These are phyloP conservation scores for Macropus fuliginosus DNA, from an alignment of 2,797 vertebrate species.

Conservation along the genomic window DNA sequence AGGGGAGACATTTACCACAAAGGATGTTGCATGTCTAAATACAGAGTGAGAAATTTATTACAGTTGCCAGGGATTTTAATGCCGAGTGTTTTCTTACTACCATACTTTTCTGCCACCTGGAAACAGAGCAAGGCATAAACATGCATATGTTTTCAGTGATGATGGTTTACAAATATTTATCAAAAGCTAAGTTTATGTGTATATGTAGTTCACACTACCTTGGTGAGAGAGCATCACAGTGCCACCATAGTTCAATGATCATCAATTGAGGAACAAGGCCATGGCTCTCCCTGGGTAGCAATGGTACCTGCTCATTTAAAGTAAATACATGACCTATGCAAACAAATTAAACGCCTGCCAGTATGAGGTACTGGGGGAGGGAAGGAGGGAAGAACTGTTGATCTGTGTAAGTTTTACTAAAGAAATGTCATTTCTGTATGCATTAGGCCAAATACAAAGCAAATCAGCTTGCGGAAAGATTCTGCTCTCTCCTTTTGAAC, in stretches of 20 bases:
- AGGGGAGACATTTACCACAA: not conserved
- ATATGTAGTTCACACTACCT: not conserved
- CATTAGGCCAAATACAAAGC: not conserved
- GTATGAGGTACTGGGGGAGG: not conserved
- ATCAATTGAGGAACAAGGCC: not conserved
- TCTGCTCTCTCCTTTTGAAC: not conserved
- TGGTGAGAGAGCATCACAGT: not conserved
- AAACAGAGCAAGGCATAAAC: not conserved
- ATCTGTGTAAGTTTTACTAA: not conserved
- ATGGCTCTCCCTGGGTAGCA: not conserved
- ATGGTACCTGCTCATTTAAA: not conserved
- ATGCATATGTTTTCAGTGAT: not conserved
- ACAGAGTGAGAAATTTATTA: not conserved
- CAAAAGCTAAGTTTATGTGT: not conserved
- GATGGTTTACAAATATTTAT: not conserved
- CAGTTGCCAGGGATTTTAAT: not conserved
- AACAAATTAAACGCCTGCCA: not conserved
- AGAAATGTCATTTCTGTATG: not conserved
- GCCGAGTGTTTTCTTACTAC: not conserved
- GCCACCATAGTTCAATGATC: not conserved
- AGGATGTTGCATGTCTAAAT: not conserved
- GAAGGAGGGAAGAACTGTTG: not conserved
- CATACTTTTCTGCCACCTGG: constrained; percentile 1
- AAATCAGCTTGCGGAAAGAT: not conserved
- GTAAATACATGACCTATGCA: not conserved